Percentiles rank a stretch among this genome's conserved stretches.
phyloP scores from a whole-genome alignment of 2,113 vertebrate species.

The Hippolais icterina region DNA sequence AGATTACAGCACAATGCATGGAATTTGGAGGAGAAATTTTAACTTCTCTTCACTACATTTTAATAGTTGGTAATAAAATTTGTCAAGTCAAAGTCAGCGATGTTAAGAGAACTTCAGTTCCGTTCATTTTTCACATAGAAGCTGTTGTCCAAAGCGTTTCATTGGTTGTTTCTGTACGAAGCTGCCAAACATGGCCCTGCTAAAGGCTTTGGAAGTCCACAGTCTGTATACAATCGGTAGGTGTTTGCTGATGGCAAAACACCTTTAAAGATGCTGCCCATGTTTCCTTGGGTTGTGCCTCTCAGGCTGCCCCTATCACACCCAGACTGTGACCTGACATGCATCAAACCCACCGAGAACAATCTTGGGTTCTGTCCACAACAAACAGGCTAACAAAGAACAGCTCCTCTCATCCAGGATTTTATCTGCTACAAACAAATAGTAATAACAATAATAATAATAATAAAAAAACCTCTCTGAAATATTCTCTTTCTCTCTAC shows the following conservation, averaged over 20 bases:
- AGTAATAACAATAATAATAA: not conserved
- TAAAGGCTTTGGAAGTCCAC: not conserved
- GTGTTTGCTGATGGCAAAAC: not conserved
- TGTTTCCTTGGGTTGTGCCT: not conserved
- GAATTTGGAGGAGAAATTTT: not conserved
- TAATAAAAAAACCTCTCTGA: not conserved
- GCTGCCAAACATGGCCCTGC: not conserved
- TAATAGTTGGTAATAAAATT: not conserved
- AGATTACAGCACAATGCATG: not conserved
- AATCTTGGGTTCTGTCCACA: not conserved
- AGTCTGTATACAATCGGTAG: not conserved
- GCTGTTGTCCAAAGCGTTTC: not conserved
- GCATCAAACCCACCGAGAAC: not conserved
- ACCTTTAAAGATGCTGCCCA: not conserved
- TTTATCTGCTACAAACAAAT: not conserved
- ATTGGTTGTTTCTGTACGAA: not conserved
- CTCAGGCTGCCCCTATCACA: not conserved
- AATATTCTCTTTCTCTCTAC: not conserved
- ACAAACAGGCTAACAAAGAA: not conserved
- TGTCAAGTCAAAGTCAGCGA: not conserved
- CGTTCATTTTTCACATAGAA: not conserved
- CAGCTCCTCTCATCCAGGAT: not conserved
- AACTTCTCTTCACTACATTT: not conserved
- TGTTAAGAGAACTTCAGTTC: not conserved
- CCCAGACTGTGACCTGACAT: not conserved